Evolutionary conservation across 1,140 invertebrate genomes (phyloP).

Genomic region (Piezodorus guildinii): DNA sequence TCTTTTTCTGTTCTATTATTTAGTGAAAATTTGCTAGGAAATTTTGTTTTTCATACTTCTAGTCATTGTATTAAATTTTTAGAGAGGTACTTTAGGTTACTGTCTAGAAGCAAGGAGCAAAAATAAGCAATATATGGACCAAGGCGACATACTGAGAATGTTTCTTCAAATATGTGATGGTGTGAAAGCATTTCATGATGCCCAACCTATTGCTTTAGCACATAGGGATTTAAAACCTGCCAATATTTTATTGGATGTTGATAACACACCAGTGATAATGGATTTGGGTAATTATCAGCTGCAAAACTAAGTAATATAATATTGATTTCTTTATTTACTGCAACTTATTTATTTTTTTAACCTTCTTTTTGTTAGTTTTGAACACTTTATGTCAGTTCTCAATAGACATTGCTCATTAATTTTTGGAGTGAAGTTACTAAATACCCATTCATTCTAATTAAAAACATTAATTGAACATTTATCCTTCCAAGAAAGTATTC

Average conservation of each 20-base stretch:
- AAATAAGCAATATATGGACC: constrained; percentile 46
- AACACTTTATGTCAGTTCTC: no score
- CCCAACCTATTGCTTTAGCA: constrained; percentile 58
- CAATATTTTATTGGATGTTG: constrained; percentile 64
- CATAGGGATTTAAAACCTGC: constrained; percentile 77
- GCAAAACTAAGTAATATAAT: not conserved
- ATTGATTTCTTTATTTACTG: no score
- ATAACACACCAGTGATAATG: constrained; percentile 64
- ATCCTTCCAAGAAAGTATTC: no score
- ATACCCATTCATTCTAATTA: no score
- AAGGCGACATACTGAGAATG: constrained; percentile 52
- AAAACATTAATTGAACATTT: no score
- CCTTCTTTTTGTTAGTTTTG: no score
- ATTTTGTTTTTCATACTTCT: not conserved
- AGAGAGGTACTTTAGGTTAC: constrained; percentile 64
- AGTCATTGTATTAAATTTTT: constrained; percentile 25
- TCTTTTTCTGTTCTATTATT: not conserved
- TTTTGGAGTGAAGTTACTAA: no score
- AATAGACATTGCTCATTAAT: no score
- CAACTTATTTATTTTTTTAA: no score
- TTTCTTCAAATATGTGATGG: constrained; percentile 66
- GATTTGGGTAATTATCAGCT: constrained; percentile 51
- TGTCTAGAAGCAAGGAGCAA: constrained; percentile 49
- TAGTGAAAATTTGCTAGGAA: not conserved
- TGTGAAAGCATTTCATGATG: constrained; percentile 60